Evolutionary conservation across 2,888 invertebrate genomes (phyloP), one percentile per base, ranked within the genome.

Genomic region (Druceiella hillmani): DNA sequence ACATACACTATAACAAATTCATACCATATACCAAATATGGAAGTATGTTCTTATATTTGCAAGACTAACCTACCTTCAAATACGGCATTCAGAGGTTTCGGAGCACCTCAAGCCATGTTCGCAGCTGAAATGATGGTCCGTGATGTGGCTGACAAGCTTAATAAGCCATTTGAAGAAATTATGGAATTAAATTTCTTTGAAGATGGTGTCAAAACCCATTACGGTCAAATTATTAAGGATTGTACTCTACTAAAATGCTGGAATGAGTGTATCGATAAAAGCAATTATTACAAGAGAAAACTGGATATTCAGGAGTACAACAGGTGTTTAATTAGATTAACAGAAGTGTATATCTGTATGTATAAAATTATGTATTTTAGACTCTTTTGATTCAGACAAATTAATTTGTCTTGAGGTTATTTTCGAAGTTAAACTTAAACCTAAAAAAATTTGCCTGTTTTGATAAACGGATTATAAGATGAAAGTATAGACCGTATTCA

Each of bases 11-110:
- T 84, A 33, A 85, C 87, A 56, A 93, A 92, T 59, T 76, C 84
- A 10, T 95, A 93, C 61, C 76, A 71, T 49, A 79, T 93, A 50
- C 85, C 85, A 4, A 81, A 82, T 48, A 64, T 82, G 1, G 73
- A 78, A 48, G 74, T 87, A 0, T 67, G 66, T 14, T 86, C 85
- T 1, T 81, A 78, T 56, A 68, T 81, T 4, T 95, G 94, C 57
- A 84, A 80, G 62, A 95, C 95, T 0, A 93, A 97, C 66, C 61
- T 89, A 46, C 82, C 91, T 0, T 89, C 92, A 0, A 92, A 91
- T 57, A 95, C 94, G 0, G 94, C 95, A 0, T 95, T 94, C 55
- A 74, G 95, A 54, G 92, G 91, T 2, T 93, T 92, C 54, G 93
- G 93, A 2, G 89, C 82, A 0, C 93, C 93, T 0, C 89, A 93